These are phyloP conservation scores for Danio albolineatus DNA, from an alignment of 2,797 vertebrate genomes.

Conservation along the genomic window DNA sequence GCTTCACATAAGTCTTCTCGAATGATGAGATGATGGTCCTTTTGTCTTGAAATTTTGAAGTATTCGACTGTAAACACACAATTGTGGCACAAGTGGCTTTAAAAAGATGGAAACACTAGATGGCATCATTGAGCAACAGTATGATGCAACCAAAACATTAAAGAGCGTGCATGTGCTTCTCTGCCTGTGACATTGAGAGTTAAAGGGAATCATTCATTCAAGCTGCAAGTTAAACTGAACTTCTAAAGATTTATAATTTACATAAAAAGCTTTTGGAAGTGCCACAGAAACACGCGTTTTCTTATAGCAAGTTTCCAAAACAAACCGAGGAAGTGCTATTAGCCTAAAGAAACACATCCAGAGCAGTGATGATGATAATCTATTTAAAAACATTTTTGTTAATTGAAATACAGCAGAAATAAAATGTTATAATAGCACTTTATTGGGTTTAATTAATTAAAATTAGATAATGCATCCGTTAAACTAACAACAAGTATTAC, in stretches of 20 bases:
- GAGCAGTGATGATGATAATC: background rate
- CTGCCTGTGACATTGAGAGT: background rate
- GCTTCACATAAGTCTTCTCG: background rate
- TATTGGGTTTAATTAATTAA: no score
- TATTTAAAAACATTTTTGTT: background rate
- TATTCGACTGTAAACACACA: background rate
- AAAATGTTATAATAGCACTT: no score
- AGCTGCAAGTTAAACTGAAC: background rate
- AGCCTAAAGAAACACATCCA: background rate
- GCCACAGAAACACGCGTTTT: no score
- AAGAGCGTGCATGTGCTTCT: background rate
- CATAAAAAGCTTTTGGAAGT: background rate
- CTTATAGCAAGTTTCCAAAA: no score
- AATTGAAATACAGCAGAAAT: no score
- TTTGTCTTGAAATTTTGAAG: background rate
- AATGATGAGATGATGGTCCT: background rate
- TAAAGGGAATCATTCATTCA: background rate
- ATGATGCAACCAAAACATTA: background rate
- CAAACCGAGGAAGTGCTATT: background rate
- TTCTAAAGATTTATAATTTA: background rate
- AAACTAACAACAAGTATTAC: no score
- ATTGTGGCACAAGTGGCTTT: background rate
- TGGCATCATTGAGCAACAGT: slow-evolving; percentile 10
- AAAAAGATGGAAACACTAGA: slow-evolving; percentile 5
- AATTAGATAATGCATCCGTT: no score